Evolutionary conservation across 2,113 vertebrate species (phyloP).

Genomic region (Cyprinus carpio): DNA sequence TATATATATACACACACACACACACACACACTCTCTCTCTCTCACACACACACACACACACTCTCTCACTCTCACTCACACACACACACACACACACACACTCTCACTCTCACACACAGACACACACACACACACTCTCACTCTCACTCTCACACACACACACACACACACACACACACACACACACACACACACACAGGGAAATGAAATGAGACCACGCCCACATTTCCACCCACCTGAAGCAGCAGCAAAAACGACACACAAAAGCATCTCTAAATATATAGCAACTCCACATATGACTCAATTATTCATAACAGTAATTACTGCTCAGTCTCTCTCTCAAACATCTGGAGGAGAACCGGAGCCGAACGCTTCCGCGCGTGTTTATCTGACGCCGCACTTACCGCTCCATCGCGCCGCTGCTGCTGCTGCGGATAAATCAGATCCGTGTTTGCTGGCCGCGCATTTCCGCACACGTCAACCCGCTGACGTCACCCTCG

Average conservation of each 20-base stretch:
- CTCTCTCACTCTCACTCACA: no score
- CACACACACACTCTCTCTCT: no score
- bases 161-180: no score
- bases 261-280: background rate
- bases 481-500: background rate
- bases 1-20: no score
- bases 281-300: no score
- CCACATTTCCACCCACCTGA: background rate
- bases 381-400: slow-evolving; percentile 31
- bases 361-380: no score
- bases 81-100: no score
- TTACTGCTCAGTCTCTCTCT: background rate
- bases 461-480: slow-evolving; percentile 68
- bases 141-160: no score
- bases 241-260: background rate
- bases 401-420: slow-evolving; percentile 64
- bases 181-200: no score
- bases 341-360: background rate
- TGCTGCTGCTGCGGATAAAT: no score
- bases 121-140: background rate
- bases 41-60: no score
- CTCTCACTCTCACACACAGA: no score
- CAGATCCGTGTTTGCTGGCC: background rate
- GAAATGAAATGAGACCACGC: background rate
- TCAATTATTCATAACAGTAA: background rate